A percentile compares a stretch with the other conserved stretches of the same genome.
These are phyloP conservation scores for Alcis repandata DNA, from an alignment of 2,888 invertebrate species.

Conservation along the genomic window DNA sequence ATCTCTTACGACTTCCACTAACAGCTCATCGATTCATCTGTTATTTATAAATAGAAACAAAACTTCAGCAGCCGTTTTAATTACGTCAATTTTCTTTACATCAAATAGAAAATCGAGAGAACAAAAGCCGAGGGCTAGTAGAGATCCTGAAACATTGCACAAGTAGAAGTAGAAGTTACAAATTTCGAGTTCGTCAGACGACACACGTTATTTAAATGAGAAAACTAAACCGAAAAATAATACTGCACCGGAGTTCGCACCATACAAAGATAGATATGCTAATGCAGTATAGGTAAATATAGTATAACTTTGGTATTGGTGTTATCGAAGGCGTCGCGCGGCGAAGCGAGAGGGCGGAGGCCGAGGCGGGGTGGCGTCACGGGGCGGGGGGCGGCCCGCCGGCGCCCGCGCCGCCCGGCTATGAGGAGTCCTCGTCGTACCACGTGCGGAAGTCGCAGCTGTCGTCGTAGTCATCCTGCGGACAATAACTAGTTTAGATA, in stretches of 20 bases:
- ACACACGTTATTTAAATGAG: constrained; percentile 29
- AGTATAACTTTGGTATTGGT: constrained; percentile 83
- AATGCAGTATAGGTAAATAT: constrained; percentile 67
- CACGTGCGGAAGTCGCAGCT: constrained; percentile 79
- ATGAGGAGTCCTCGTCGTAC: constrained; percentile 84
- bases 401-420: constrained; percentile 61
- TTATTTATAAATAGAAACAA: constrained; percentile 40
- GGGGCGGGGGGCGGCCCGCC: constrained; percentile 41
- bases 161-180: constrained; percentile 30
- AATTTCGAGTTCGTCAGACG: constrained; percentile 43
- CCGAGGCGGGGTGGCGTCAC: constrained; percentile 34
- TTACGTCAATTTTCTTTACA: constrained; percentile 26
- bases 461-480: constrained; percentile 81
- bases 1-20: constrained; percentile 57
- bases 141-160: constrained; percentile 27
- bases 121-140: neutral
- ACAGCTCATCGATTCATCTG: constrained; percentile 11
- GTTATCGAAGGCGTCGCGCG: constrained; percentile 56
- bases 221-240: constrained; percentile 63
- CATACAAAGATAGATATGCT: constrained; percentile 63
- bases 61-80: constrained; percentile 52
- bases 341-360: constrained; percentile 10
- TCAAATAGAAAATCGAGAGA: constrained; percentile 18
- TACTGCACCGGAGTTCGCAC: constrained; percentile 66
- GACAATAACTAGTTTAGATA: constrained; percentile 29